phyloP scores from a whole-genome alignment of 2,113 vertebrate species.

The Mesembrinibis cayennensis region DNA sequence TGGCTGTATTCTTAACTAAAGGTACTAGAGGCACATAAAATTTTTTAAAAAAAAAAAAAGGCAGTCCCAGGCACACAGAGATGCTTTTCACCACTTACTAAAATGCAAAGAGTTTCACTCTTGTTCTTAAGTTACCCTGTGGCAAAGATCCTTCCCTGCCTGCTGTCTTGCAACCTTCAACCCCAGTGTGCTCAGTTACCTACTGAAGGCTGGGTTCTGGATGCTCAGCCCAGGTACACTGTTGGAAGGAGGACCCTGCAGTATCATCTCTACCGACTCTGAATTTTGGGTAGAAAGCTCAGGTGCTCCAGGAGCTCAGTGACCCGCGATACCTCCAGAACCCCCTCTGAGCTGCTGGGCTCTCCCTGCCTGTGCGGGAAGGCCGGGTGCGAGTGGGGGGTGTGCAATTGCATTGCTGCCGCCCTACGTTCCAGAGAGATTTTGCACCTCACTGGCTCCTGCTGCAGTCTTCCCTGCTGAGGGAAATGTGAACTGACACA shows the following conservation, averaged over 20 bases:
- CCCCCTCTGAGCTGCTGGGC: rapidly evolving
- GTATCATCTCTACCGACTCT: neutral
- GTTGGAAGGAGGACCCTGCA: neutral
- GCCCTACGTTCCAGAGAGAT: neutral
- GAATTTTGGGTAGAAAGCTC: neutral
- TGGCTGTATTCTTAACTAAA: neutral
- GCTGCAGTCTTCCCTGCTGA: neutral
- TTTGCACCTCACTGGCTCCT: conserved; percentile 39
- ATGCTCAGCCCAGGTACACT: neutral
- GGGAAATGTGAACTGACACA: conserved; percentile 36
- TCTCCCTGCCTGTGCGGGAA: neutral
- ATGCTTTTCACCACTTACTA: neutral
- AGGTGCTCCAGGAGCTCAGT: neutral
- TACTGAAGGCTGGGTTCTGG: neutral
- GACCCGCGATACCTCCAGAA: neutral
- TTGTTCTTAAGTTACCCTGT: neutral
- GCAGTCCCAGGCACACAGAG: neutral
- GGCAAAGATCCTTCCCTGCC: neutral
- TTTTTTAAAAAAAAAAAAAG: neutral
- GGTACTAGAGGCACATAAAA: neutral
- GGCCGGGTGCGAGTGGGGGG: neutral
- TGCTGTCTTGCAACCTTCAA: neutral
- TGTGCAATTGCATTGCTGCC: neutral
- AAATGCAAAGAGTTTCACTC: neutral
- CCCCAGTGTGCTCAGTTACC: neutral